Evolutionary conservation across 2,797 vertebrate species (phyloP), one percentile per base, ranked within the genome.

Genomic region (Microctenopoma stevenorrisi): DNA sequence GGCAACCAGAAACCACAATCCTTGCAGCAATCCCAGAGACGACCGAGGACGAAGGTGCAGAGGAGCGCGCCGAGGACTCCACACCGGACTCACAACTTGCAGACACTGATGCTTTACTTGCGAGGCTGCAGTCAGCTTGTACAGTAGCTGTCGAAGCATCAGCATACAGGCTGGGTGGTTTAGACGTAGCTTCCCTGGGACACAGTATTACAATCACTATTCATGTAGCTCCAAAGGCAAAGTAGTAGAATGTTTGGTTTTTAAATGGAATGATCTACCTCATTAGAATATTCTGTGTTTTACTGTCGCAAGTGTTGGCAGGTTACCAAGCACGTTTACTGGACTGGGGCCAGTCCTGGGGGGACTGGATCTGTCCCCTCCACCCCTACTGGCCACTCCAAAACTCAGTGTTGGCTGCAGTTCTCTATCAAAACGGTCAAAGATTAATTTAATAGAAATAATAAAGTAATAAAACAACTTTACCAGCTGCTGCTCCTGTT

Each of bases 51-150:
- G 22, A 54, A 44, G 42, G 16, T 35, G 22, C 7, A 7, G 38
- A 62, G 37, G 49, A 54, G 48, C 9, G 13, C n/a, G 26, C 18
- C 3, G 25, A 73, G 16, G 48, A 66, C 35, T 62, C 53, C 40
- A 28, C 5, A 26, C 1, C 4, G 33, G 33, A 52, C 46, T 60
- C 35, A 49, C 30, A 58, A 42, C 35, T 33, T 44, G 9, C 28
- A 40, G 40, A 53, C 16, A 49, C 77, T 18, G 43, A 64, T 1
- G 47, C 18, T 53, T 62, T 86, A 35, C 48, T 81, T 12, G 33
- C 28, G 4, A 42, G 51, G 8, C 4, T 89, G 72, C 78, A 73
- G 53, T 80, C 66, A 3, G 70, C 52, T 1, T 89, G 82, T 60
- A 26, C 22, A 16, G 68, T 70, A 14, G 57, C 66, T 35, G 60